Evolutionary conservation across 2,113 vertebrate genomes (phyloP).

Genomic region (Orcinus orca): DNA sequence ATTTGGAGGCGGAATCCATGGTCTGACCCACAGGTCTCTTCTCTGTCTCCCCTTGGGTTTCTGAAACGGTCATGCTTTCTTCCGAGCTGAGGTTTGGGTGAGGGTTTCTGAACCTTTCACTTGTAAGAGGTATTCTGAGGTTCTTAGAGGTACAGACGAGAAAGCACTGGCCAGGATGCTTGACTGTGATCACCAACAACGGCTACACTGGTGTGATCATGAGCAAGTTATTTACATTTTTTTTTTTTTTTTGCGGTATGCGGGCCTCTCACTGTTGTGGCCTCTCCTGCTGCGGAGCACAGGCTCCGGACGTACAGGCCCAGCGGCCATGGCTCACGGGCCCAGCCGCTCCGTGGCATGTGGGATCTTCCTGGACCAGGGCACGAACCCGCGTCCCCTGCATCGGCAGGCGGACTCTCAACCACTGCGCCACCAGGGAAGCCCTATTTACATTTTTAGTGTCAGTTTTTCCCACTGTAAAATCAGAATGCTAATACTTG

Average conservation of each 20-base stretch:
- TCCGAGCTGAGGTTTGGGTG: background rate
- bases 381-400: too few species aligned
- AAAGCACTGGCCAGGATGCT: background rate
- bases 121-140: background rate
- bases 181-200: background rate
- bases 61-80: background rate
- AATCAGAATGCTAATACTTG: background rate
- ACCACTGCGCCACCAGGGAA: too few species aligned
- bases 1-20: background rate
- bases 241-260: background rate
- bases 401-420: too few species aligned
- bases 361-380: too few species aligned
- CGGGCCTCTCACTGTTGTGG: too few species aligned
- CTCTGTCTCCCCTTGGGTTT: background rate
- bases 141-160: background rate
- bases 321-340: too few species aligned
- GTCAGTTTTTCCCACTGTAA: background rate
- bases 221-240: background rate
- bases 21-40: background rate
- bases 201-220: background rate
- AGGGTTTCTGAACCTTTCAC: background rate
- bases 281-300: too few species aligned
- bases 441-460: background rate
- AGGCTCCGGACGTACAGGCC: too few species aligned
- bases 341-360: too few species aligned